Base-by-base conservation (phyloP, 1,140 invertebrate species). In the Ctenoplectra terminalis region DNA sequence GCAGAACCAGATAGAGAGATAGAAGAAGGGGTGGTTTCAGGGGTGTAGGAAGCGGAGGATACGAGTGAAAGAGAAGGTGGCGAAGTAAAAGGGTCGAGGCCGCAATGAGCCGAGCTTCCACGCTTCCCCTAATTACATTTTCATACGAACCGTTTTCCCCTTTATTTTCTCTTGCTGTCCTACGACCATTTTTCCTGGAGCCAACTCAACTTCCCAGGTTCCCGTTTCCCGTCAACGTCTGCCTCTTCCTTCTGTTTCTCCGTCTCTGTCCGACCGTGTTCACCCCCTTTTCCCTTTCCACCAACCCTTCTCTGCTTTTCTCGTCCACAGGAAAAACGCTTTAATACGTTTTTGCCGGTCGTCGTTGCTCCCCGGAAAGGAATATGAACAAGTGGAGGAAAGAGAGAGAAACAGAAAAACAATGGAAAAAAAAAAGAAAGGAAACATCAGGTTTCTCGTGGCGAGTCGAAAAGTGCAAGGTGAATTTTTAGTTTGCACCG, bases 101-200 rank as follows among this genome's bases (percentile, higher is more conserved):
- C 89, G 89, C 90, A 91, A 91, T 91, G 90, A 91, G 89, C 86
- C 89, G 87, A 91, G 91, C 89, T 90, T 90, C 89, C 88, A 90
- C 89, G 90, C 90, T 92, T 91, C 90, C 87, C 90, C 90, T 92
- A 92, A 92, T 92, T 92, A 92, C 89, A 91, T 92, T 91, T 92
- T 92, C 91, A 91, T 92, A 90, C 89, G 90, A 92, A 92, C 88
- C 90, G 91, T 90, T 92, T 90, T 91, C 87, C 89, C 90, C 88
- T 89, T 90, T 91, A 89, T 91, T 90, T 89, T 91, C 90, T 80
- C 81, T 81, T 85, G 58, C 70, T 85, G 87, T 79, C 83, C 81
- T 81, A 82, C 90, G 75, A 89, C 83, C 87, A 89, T 91, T 91
- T 91, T 91, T 88, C 85, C 83, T 82, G 31, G 82, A 84, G 82